These are phyloP conservation scores for Protonemura montana DNA, from an alignment of 2,888 invertebrate genomes.

Conservation along the genomic window DNA sequence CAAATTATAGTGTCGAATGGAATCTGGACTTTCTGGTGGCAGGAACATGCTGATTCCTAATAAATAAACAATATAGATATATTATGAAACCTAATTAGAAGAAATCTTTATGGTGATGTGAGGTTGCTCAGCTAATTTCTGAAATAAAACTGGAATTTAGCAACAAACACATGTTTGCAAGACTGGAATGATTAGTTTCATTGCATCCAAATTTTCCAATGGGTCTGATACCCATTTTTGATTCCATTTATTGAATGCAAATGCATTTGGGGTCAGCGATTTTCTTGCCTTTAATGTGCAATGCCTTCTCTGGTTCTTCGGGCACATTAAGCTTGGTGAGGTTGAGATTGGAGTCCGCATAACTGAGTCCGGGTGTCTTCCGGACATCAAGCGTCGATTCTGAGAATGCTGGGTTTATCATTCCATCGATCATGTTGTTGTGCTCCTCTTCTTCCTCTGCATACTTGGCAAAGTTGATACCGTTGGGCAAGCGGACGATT, in stretches of 20 bases:
- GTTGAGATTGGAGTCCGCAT: slow-evolving; percentile 77
- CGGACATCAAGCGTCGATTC: slow-evolving; percentile 24
- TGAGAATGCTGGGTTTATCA: not conserved
- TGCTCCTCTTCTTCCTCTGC: slow-evolving; percentile 53
- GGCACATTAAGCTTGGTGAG: slow-evolving; percentile 60
- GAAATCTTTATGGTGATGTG: too few species aligned
- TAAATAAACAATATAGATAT: too few species aligned
- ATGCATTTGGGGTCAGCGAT: too few species aligned
- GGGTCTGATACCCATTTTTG: too few species aligned
- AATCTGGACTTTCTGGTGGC: slow-evolving; percentile 40
- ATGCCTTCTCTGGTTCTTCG: slow-evolving; percentile 38
- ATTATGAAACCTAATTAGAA: too few species aligned
- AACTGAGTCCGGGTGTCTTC: slow-evolving; percentile 61
- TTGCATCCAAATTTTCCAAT: too few species aligned
- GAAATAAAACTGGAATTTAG: not conserved
- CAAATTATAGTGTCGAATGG: slow-evolving; percentile 19
- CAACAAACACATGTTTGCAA: too few species aligned
- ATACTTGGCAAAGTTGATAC: slow-evolving; percentile 77
- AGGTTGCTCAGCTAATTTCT: too few species aligned
- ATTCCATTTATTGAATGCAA: too few species aligned
- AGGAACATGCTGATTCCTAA: slow-evolving; percentile 32
- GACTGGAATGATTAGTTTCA: too few species aligned
- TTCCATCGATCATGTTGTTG: not conserved
- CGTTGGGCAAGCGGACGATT: slow-evolving; percentile 84
- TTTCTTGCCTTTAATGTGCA: slow-evolving; percentile 43